These are phyloP conservation scores for Eupleurogrammus muticus DNA, from an alignment of 2,797 vertebrate genomes.

Conservation along the genomic window DNA sequence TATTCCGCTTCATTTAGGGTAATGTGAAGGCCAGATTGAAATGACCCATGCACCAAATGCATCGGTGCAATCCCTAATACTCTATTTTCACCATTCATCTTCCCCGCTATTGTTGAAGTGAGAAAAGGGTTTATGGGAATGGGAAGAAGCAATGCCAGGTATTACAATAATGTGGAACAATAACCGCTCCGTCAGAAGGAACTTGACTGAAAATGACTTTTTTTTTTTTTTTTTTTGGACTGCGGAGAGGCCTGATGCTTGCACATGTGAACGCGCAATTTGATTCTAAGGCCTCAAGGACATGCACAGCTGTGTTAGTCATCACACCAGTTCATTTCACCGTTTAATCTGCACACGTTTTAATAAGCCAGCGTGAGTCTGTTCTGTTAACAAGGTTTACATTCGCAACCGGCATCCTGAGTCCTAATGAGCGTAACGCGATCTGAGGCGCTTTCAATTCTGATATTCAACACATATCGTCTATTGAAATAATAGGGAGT, in stretches of 20 bases:
- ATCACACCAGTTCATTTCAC: no score
- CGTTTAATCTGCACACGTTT: no score
- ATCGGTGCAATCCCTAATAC: constrained; percentile 44
- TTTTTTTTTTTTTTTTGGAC: no score
- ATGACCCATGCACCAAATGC: constrained; percentile 52
- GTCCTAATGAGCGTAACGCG: no score
- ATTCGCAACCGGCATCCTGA: no score
- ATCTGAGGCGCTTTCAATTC: no score
- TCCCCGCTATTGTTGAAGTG: constrained; percentile 26
- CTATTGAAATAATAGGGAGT: no score
- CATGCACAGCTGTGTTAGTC: neutral
- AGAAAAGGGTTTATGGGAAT: constrained; percentile 26
- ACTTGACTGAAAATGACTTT: neutral
- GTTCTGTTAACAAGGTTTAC: no score
- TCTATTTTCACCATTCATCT: constrained; percentile 41
- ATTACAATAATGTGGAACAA: neutral
- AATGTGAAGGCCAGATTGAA: constrained; percentile 65
- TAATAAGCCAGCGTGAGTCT: no score
- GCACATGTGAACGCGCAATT: neutral
- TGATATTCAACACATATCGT: no score
- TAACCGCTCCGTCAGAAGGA: constrained; percentile 16
- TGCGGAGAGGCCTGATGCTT: no score
- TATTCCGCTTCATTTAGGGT: constrained; percentile 22
- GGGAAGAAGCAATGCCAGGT: neutral
- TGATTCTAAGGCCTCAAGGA: constrained; percentile 9